Conservation (phyloP, 2,113 vertebrate genomes). For the Progne subis region DNA sequence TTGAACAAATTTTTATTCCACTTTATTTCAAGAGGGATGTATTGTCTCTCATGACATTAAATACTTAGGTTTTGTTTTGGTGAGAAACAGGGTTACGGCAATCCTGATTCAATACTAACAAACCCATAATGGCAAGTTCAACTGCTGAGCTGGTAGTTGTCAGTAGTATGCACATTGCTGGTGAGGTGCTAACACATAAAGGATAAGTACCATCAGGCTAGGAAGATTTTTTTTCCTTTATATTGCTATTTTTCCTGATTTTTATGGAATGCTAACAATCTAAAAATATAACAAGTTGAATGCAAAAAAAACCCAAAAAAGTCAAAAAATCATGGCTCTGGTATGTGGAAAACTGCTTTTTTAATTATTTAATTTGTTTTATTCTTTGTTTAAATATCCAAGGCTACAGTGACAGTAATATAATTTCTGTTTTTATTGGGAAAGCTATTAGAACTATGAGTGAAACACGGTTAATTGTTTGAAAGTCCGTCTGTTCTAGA, state of each 20-base stretch:
- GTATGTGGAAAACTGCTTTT: not conserved
- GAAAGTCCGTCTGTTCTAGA: not conserved
- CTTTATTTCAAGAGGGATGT: not conserved
- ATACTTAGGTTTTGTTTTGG: not conserved
- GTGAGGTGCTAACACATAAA: not conserved
- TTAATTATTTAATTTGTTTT: not conserved
- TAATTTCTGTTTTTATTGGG: not conserved
- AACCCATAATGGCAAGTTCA: not conserved
- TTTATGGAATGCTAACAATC: not conserved
- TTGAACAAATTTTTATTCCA: not conserved
- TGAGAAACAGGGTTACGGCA: not conserved
- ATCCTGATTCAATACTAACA: not conserved
- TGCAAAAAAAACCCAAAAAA: not conserved
- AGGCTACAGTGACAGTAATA: not conserved
- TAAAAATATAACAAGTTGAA: not conserved
- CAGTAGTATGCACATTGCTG: not conserved
- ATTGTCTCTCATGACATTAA: not conserved
- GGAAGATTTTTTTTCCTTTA: not conserved
- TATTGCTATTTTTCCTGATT: not conserved
- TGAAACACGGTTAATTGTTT: conserved; percentile 7
- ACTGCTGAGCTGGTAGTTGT: not conserved
- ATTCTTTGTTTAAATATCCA: not conserved
- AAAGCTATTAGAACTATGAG: not conserved
- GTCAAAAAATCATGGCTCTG: not conserved
- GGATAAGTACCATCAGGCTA: not conserved